Evolutionary conservation across 2,797 vertebrate species (phyloP).

Genomic region (Sorex maritimensis): DNA sequence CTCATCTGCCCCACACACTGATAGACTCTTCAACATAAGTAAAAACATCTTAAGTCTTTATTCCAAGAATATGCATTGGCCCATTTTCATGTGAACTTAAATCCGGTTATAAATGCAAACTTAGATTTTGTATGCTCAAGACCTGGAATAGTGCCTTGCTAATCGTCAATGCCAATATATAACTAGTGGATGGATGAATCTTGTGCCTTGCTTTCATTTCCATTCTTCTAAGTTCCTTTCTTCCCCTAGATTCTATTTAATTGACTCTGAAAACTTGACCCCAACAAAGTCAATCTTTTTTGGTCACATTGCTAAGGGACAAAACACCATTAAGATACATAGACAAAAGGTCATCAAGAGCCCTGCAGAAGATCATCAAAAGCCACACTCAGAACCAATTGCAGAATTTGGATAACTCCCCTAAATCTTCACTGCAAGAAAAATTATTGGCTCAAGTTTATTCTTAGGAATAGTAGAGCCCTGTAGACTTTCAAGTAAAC

Average conservation of each 20-base stretch:
- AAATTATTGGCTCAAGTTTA: neutral
- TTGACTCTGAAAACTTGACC: constrained; percentile 56
- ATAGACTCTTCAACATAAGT: neutral
- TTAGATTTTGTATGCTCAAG: constrained; percentile 67
- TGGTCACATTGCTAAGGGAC: neutral
- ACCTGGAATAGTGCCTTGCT: constrained; percentile 69
- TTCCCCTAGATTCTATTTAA: constrained; percentile 28
- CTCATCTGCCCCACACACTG: neutral
- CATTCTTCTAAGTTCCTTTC: constrained; percentile 37
- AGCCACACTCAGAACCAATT: neutral
- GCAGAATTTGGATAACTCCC: neutral
- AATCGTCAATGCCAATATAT: constrained; percentile 2
- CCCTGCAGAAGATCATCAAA: neutral
- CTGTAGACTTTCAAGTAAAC: neutral
- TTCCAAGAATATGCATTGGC: neutral
- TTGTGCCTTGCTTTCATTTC: neutral
- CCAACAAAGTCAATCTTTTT: neutral
- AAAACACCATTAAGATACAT: too few species aligned
- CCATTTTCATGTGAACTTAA: constrained; percentile 59
- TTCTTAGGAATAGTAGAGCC: neutral
- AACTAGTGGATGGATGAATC: neutral
- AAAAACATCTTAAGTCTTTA: constrained; percentile 39
- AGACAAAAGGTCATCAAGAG: too few species aligned
- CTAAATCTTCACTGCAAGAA: constrained; percentile 12
- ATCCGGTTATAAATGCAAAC: constrained; percentile 70